Evolutionary conservation across 2,113 vertebrate genomes (phyloP).

Genomic region (Anarrhichthys ocellatus): DNA sequence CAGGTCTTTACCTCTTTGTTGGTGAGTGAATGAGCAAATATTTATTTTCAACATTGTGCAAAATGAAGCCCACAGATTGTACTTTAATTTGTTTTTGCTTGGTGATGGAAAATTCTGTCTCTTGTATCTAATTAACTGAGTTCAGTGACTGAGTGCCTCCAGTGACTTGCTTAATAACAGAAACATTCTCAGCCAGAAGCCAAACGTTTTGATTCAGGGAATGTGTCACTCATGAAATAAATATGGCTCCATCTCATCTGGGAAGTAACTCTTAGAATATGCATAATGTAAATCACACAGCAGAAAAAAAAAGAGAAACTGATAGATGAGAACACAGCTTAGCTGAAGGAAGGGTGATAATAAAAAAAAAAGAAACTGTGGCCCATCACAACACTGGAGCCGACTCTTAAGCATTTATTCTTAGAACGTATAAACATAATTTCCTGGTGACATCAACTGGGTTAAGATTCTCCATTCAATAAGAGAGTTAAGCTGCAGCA

Average conservation of each 20-base stretch:
- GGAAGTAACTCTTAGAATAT: conserved; percentile 47
- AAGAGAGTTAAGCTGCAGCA: conserved; percentile 65
- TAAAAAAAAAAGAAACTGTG: conserved; percentile 16
- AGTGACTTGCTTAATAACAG: neutral
- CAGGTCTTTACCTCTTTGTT: neutral
- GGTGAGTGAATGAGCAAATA: neutral
- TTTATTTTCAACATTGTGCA: neutral
- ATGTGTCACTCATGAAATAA: conserved; percentile 42
- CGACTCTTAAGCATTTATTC: conserved; percentile 67
- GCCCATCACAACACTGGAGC: conserved; percentile 44
- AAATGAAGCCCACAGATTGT: conserved; percentile 7
- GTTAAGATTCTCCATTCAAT: conserved; percentile 71
- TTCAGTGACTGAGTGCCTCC: neutral
- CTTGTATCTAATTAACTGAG: neutral
- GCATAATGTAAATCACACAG: conserved; percentile 43
- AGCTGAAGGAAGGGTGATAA: conserved; percentile 36
- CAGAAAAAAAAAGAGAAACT: conserved; percentile 5
- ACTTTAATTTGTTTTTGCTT: neutral
- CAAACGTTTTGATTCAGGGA: conserved; percentile 16
- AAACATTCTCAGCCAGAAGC: conserved; percentile 22
- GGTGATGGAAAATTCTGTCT: neutral
- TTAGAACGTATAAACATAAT: conserved; percentile 74
- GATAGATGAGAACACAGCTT: conserved; percentile 27
- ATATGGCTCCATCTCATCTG: conserved; percentile 25
- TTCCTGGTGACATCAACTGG: conserved; percentile 68